Evolutionary conservation across 2,113 vertebrate species (phyloP).

Genomic region (Benitochromis conjunctus): DNA sequence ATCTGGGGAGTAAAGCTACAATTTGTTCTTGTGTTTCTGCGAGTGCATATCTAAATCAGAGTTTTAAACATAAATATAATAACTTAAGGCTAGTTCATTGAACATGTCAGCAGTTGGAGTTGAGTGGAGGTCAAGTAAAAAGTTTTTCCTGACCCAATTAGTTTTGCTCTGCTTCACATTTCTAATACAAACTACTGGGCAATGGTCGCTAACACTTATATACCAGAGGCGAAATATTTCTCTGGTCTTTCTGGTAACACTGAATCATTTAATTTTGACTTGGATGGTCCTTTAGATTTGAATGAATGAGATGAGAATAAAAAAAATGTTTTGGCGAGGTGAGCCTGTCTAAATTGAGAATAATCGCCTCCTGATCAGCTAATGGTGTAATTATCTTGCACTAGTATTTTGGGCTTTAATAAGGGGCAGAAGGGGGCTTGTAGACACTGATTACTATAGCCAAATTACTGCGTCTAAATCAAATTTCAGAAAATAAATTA

Average conservation of each 20-base stretch:
- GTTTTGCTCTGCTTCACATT: not conserved
- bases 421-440: not conserved
- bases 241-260: not conserved
- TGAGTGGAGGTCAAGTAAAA: not conserved
- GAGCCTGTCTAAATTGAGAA: not conserved
- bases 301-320: not conserved
- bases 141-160: not conserved
- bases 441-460: not conserved
- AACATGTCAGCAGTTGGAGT: not conserved
- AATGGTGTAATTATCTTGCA: not conserved
- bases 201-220: not conserved
- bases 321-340: not conserved
- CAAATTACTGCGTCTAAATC: not conserved
- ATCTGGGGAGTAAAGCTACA: not conserved
- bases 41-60: not conserved
- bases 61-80: not conserved
- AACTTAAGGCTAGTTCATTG: not conserved
- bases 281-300: not conserved
- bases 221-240: not conserved
- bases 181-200: not conserved
- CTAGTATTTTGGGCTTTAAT: not conserved
- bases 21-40: not conserved
- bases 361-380: not conserved
- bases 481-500: not conserved
- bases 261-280: not conserved